Conservation (phyloP, 2,113 vertebrate species). For the Gallinago paraguaiae region DNA sequence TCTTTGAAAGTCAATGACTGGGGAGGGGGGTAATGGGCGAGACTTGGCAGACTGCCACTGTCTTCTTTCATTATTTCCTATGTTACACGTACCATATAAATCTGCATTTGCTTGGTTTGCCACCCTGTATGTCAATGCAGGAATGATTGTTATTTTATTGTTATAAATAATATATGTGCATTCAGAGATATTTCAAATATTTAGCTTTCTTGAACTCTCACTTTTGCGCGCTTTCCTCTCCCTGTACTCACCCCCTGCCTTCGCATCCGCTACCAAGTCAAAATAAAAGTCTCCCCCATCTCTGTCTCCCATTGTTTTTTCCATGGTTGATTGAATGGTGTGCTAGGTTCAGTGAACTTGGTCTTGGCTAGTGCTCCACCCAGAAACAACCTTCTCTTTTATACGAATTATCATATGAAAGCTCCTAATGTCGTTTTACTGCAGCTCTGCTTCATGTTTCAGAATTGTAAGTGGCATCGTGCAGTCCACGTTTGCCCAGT, state of each 20-base stretch:
- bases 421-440: constrained; percentile 55
- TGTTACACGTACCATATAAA: constrained; percentile 61
- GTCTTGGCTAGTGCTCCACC: constrained; percentile 74
- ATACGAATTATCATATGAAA: constrained; percentile 80
- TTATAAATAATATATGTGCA: constrained; percentile 38
- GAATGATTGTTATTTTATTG: constrained; percentile 34
- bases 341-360: constrained; percentile 81
- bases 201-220: constrained; percentile 32
- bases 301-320: constrained; percentile 55
- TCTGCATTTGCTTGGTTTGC: constrained; percentile 50
- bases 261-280: constrained; percentile 42
- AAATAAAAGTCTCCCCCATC: constrained; percentile 70
- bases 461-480: constrained; percentile 66
- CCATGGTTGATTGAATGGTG: constrained; percentile 71
- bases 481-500: constrained; percentile 6
- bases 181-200: constrained; percentile 27
- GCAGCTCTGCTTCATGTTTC: constrained; percentile 46
- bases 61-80: constrained; percentile 66
- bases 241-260: constrained; percentile 34
- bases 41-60: constrained; percentile 69
- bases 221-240: constrained; percentile 50
- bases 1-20: constrained; percentile 82
- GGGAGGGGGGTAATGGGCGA: neutral
- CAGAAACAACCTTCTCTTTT: constrained; percentile 72
- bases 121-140: neutral